These are phyloP conservation scores for Hylia prasina DNA, from an alignment of 2,113 vertebrate species.

Conservation along the genomic window DNA sequence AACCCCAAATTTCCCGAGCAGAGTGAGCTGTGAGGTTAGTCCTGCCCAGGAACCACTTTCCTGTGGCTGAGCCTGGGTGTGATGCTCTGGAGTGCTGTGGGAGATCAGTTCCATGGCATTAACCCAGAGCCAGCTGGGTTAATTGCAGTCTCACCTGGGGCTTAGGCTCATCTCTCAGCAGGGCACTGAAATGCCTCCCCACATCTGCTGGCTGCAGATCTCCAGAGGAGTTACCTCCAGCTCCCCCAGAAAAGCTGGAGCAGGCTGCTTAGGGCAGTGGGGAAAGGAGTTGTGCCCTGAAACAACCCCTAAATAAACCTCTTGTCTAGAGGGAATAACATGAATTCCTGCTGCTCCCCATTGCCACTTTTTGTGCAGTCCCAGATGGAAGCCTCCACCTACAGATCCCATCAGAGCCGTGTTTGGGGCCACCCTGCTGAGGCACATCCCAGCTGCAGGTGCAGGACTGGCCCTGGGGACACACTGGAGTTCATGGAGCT, in stretches of 20 bases:
- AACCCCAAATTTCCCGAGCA: neutral
- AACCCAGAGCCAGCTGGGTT: neutral
- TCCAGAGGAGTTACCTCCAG: neutral
- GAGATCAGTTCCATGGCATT: neutral
- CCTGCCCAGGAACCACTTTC: neutral
- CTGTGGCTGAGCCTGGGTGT: neutral
- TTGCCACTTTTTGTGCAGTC: rapidly evolving
- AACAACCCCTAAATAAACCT: neutral
- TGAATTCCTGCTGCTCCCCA: neutral
- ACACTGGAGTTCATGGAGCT: rapidly evolving
- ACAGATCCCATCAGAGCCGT: rapidly evolving
- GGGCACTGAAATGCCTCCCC: neutral
- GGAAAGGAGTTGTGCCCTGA: neutral
- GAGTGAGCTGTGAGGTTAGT: neutral
- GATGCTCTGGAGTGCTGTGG: rapidly evolving
- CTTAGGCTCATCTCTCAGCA: neutral
- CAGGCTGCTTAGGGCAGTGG: neutral
- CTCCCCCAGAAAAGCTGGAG: neutral
- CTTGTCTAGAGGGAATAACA: neutral
- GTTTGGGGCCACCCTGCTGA: neutral
- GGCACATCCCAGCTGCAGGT: neutral
- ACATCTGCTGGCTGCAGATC: rapidly evolving
- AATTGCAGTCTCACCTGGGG: neutral
- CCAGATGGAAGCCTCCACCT: neutral
- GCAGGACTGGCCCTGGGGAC: neutral